Base-by-base conservation (phyloP, 2,113 vertebrate genomes). In the Podiceps cristatus region DNA sequence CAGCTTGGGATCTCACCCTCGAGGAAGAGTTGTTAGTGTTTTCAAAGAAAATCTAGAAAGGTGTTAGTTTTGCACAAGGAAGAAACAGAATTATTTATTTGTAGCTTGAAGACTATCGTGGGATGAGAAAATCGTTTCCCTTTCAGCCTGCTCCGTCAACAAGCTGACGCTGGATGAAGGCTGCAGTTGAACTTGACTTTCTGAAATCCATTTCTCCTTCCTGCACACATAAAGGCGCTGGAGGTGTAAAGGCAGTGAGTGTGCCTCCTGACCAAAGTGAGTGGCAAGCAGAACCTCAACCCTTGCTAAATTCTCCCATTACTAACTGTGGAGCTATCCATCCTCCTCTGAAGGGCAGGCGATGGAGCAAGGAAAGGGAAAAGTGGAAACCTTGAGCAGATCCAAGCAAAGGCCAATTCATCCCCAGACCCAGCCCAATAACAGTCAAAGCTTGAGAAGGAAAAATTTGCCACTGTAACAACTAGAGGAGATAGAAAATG, bases 81-180 rank as follows among this genome's bases (percentile, higher is more conserved):
- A 91, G 87, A 89, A 91, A 88, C 4, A 79, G 77, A 91, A 78
- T 87, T 91, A 91, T 81, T 95, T 92, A 89, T 87, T 93, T 96
- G 89, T 75, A 93, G 74, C 29, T 79, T 82, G 27, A 92, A 90
- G 87, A 68, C 64, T 53, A 62, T 18, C 93, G 66, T 37, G 11
- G 6, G 81, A 76, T 25, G 56, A 93, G 42, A 82, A 90, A 72
- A 79, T 12, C 11, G 25, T 82, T 90, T 95, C 62, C 69, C 31
- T 88, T 94, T 22, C 74, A 82, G 84, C 45, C 62, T 66, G 66
- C 66, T 35, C 56, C 42, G 60, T n/a, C 11, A 56, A 19, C 33
- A 76, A 93, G 60, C 73, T 68, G 77, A 82, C 10, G 60, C 40
- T 94, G 60, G 47, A 72, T 67, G 40, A 92, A 89, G 23, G 55